Evolutionary conservation across 2,113 vertebrate species (phyloP).

Genomic region (Periophthalmodon schlosseri): DNA sequence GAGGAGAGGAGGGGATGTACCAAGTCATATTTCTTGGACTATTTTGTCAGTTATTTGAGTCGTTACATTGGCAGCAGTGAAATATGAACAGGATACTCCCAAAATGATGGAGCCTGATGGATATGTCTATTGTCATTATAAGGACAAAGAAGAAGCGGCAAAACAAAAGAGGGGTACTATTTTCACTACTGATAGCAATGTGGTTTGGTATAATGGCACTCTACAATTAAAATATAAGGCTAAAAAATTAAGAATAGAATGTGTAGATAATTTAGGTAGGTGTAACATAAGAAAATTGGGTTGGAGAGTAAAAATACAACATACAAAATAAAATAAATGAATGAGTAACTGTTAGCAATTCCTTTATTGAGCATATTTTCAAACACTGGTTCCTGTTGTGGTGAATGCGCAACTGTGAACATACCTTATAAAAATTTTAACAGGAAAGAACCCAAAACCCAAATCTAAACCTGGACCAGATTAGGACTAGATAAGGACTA

Average conservation of each 20-base stretch:
- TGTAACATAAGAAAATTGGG: neutral
- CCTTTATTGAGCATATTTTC: no score
- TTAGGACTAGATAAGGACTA: no score
- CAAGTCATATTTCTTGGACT: conserved; percentile 65
- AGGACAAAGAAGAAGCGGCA: conserved; percentile 8
- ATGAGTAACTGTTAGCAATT: neutral
- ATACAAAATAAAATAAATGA: neutral
- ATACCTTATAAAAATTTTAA: no score
- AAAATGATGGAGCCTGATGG: conserved; percentile 47
- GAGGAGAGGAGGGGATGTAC: conserved; percentile 24
- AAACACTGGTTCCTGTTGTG: no score
- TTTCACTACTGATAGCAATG: neutral
- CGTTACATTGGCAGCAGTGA: conserved; percentile 53
- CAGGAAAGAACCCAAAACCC: no score
- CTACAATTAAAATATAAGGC: neutral
- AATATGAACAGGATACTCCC: conserved; percentile 51
- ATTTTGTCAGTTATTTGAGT: conserved; percentile 60
- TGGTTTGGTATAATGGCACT: neutral
- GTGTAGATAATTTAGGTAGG: neutral
- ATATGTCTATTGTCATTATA: neutral
- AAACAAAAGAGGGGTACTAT: conserved; percentile 12
- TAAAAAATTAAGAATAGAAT: neutral
- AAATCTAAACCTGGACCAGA: no score
- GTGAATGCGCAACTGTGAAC: no score
- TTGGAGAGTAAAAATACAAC: neutral